Base-by-base conservation (phyloP, 2,888 invertebrate species). In the Plebejus argus region DNA sequence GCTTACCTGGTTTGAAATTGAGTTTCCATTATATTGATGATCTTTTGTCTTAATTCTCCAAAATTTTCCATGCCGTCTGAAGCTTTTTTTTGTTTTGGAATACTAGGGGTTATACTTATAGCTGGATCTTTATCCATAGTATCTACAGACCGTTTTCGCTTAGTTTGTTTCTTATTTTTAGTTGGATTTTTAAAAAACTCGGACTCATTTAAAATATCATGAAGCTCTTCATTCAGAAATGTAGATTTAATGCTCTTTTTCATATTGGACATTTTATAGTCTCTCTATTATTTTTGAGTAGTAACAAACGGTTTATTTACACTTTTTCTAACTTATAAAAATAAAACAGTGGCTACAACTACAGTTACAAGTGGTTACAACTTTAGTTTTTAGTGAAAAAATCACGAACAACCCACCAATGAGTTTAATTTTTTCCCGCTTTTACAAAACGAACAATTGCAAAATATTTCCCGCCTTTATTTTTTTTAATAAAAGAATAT, bases 1-100 rank as follows among this genome's bases (percentile, higher is more conserved):
- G 80, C 80, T 79, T 86, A 91, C 93, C 91, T 90, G 81, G 87
- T 82, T 79, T 88, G 85, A 66, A 87, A 81, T 83, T 91, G 93
- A 58, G 87, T 83, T 76, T 81, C 85, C 86, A 90, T 88, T 10
- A 88, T 86, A 83, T 89, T 86, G 49, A 90, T 78, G 79, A 91
- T 83, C 83, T 91, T 92, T 80, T 90, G 88, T n/a, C 87, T 85
- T 1, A 88, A 85, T 79, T 89, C 88, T 81, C 88, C 86, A 80
- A 86, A 85, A 72, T 83, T 82, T 82, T 87, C 87, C 61, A 84
- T 80, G 81, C 81, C 84, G 8, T 83, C 81, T 74, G 88, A 86
- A 45, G 82, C 78, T 81, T 89, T 91, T 79, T 86, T 88, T 81
- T 89, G 90, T 82, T 90, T 92, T 12, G 82, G 81, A 81, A 81